phyloP scores from a whole-genome alignment of 2,113 vertebrate species.

The Zosterops borbonicus region DNA sequence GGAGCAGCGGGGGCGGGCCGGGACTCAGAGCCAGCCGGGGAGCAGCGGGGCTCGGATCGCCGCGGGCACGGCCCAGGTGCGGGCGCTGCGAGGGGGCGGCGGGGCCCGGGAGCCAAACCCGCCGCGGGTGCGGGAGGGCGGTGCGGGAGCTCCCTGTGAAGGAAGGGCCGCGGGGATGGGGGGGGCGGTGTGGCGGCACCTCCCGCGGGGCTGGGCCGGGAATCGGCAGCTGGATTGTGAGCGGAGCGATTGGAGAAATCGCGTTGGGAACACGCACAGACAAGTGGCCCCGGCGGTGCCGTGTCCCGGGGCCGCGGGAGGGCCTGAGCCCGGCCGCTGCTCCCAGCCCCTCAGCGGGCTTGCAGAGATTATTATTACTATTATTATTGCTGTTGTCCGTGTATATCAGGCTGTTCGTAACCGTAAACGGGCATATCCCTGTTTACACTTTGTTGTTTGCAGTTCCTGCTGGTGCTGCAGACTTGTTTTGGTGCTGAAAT shows the following conservation, averaged over 20 bases:
- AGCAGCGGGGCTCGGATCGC: no score
- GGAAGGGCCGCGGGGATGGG: not conserved
- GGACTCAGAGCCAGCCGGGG: no score
- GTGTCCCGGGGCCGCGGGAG: not conserved
- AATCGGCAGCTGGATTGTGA: not conserved
- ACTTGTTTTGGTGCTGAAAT: not conserved
- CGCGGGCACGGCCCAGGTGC: not conserved
- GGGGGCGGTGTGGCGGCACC: no score
- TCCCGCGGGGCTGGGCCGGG: not conserved
- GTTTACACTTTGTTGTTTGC: not conserved
- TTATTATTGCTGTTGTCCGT: accelerated
- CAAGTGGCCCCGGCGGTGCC: accelerated
- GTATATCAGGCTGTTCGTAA: not conserved
- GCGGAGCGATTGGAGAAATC: not conserved
- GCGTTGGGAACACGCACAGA: not conserved
- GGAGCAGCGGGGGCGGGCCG: no score
- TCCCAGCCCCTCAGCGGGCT: accelerated
- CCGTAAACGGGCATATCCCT: accelerated
- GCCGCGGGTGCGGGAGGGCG: not conserved
- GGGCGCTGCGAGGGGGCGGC: not conserved
- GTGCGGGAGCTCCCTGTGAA: not conserved
- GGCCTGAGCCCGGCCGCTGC: not conserved
- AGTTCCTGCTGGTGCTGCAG: not conserved
- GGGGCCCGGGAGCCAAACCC: not conserved
- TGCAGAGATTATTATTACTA: no score